These are phyloP conservation scores for Pachliopta kotzebuea DNA, from an alignment of 2,888 invertebrate species.

Conservation along the genomic window DNA sequence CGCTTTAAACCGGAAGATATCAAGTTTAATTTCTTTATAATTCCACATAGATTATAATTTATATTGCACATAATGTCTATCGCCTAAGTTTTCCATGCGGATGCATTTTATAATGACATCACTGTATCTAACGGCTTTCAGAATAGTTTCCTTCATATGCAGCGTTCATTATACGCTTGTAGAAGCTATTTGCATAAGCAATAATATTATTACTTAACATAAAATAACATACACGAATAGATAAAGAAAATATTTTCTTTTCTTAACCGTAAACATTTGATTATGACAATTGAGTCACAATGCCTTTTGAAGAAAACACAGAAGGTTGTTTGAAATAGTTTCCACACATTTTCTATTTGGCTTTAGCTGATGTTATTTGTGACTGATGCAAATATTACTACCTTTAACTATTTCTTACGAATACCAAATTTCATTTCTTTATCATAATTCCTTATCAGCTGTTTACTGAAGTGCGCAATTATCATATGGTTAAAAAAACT, in stretches of 20 bases:
- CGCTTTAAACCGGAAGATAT: neutral
- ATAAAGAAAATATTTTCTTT: neutral
- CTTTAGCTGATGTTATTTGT: no score
- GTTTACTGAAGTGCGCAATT: neutral
- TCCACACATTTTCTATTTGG: no score
- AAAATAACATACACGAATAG: slow-evolving; percentile 8
- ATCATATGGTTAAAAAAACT: neutral
- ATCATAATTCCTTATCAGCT: no score
- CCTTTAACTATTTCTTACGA: neutral
- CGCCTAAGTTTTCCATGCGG: slow-evolving; percentile 7
- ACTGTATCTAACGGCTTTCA: slow-evolving; percentile 12
- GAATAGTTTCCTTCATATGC: slow-evolving; percentile 20
- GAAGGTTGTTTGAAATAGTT: neutral
- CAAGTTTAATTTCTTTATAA: neutral
- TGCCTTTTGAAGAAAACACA: neutral
- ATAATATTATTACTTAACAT: slow-evolving; percentile 8
- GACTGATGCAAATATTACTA: no score
- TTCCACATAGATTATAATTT: neutral
- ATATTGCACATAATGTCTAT: slow-evolving; percentile 4
- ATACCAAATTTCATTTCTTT: no score
- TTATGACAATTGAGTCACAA: neutral
- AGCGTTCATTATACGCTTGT: slow-evolving; percentile 10
- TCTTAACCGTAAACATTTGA: slow-evolving; percentile 1
- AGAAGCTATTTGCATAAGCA: slow-evolving; percentile 16
- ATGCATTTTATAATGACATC: slow-evolving; percentile 16